Base-by-base conservation (phyloP, 2,888 invertebrate genomes). In the Panorpa germanica region DNA sequence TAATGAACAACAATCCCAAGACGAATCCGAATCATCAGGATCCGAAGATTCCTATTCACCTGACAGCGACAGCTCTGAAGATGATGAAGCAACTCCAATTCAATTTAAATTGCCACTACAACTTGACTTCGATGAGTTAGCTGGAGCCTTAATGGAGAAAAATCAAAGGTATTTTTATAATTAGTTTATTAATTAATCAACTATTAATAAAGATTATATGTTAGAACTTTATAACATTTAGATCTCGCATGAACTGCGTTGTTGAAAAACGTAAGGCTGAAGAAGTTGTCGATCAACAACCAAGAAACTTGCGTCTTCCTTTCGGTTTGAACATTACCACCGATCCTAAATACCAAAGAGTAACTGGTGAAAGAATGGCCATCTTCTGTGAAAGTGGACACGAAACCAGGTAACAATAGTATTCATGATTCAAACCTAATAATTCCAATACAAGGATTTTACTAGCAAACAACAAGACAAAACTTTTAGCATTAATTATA, bases 241-340 rank as follows among this genome's bases (percentile, higher is more conserved):
- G 70, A 47, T 81, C 82, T 34, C 74, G 77, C 52, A 83, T 86
- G 73, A 86, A 86, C 55, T 88, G 86, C 53, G 69, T 86, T 13
- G 82, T 86, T 23, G 86, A 86, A 52, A 77, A 80, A 48, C 77
- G 82, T 41, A 71, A 70, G 38, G 70, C 75, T 29, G 85, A 83
- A 45, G 82, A 86, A 50, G 66, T 83, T 16, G 70, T 81, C 43
- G 81, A 82, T 39, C 71, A 75, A 38, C 70, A 73, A 43, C 58
- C 71, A 1, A 69, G 69, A 47, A 67, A 63, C 4, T 53, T 72
- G 24, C 55, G 63, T 29, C 52, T 72, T 35, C 70, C 72, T 12
- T 70, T 73, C 45, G 71, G 72, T 37, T 53, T 70, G 28, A 72
- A 73, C 44, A 49, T 73, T 38, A 69, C 65, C 36, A 75, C 76